Base-by-base conservation (phyloP, 2,888 invertebrate genomes). In the Neuroscelio doddi region DNA sequence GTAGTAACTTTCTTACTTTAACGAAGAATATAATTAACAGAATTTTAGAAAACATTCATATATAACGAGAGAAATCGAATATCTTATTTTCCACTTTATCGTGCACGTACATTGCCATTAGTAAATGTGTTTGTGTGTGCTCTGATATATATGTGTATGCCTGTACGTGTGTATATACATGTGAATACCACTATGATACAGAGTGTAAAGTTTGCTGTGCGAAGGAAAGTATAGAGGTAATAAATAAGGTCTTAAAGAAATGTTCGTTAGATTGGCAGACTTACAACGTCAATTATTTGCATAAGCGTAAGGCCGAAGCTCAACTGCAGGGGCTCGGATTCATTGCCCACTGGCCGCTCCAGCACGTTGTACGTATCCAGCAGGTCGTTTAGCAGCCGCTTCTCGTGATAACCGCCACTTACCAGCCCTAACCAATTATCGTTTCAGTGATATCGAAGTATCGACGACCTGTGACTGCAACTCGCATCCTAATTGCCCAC, bases 231-330 rank as follows among this genome's bases (percentile, higher is more conserved):
- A 32, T 32, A 41, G 15, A 41, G 32, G 36, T 29, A 44, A 44
- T 16, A 44, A 21, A 36, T 57, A 63, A 65, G 51, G 57, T 56
- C 59, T 64, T 65, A 65, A 50, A 64, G 56, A 69, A 63, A 70
- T 56, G 59, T 64, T 66, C 59, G 56, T 67, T 64, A 64, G 62
- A 75, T 70, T 69, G 69, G 68, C 71, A 75, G 70, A 89, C 92
- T 91, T 89, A 96, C 96, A 92, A 96, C 96, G 89, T 96, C 96
- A 87, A 96, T 96, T 88, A 96, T 96, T 90, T 96, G 96, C 94
- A 95, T 95, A 87, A 96, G 91, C 85, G 96, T 96, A 88, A 96
- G 92, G 87, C 96, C 96, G 89, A 96, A 96, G 89, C 94, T 95
- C 87, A 96, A 92, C 89, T 93, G 93, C 85, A 96, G 90, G 84